Evolutionary conservation across 2,797 vertebrate genomes (phyloP).

Genomic region (Coregonus ussuriensis): DNA sequence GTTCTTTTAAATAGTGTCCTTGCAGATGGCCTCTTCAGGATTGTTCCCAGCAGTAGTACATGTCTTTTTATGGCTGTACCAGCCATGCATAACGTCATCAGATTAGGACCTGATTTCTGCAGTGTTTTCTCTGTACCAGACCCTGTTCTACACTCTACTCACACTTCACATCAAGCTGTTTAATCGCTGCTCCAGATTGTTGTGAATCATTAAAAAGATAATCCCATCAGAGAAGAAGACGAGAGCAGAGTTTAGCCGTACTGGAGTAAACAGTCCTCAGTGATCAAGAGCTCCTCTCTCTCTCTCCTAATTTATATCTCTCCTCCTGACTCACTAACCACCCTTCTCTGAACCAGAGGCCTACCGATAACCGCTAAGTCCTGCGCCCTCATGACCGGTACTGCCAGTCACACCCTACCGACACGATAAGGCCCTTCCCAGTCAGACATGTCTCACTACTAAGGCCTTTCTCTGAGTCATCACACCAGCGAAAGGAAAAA

Average conservation of each 20-base stretch:
- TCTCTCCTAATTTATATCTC: conserved; percentile 16
- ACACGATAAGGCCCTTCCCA: not conserved
- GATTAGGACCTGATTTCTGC: not conserved
- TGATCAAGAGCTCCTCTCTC: conserved; percentile 16
- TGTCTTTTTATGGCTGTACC: not conserved
- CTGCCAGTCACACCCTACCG: not conserved
- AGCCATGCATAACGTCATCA: not conserved
- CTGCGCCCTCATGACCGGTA: not conserved
- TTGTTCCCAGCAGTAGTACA: not conserved
- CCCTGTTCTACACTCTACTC: conserved; percentile 21
- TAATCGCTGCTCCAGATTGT: conserved; percentile 48
- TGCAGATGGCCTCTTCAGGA: too few species aligned
- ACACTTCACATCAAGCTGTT: conserved; percentile 38
- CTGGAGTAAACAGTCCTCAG: conserved; percentile 37
- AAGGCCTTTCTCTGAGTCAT: not conserved
- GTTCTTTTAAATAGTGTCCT: too few species aligned
- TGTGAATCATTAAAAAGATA: conserved; percentile 60
- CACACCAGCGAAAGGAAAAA: conserved; percentile 13
- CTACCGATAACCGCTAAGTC: not conserved
- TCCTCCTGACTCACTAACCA: not conserved
- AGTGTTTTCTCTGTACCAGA: conserved; percentile 6
- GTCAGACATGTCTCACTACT: conserved; percentile 4
- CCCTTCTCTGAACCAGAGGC: not conserved
- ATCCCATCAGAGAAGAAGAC: conserved; percentile 55
- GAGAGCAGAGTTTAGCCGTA: conserved; percentile 40